Conservation (phyloP, 2,113 vertebrate species). For the Conger conger region DNA sequence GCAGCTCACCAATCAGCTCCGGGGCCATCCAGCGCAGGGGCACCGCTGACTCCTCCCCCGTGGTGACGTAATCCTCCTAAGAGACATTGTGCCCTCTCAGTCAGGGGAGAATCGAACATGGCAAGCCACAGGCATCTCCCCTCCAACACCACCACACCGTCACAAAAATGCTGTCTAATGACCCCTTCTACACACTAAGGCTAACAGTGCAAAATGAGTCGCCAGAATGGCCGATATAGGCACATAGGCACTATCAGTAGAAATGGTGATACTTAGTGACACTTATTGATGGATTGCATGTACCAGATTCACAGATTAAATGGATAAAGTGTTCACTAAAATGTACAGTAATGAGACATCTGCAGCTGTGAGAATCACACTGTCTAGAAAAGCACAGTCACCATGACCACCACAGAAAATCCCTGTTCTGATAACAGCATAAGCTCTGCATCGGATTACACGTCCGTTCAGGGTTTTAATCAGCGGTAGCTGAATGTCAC, state of each 20-base stretch:
- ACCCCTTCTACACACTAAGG: background rate
- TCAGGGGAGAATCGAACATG: background rate
- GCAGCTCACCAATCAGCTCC: constrained; percentile 73
- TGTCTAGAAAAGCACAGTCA: background rate
- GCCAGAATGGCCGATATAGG: background rate
- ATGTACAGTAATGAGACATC: background rate
- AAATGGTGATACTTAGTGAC: no score
- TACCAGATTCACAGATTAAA: no score
- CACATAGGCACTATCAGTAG: no score
- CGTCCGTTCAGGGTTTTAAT: background rate
- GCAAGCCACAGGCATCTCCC: background rate
- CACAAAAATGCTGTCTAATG: background rate
- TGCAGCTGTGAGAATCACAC: background rate
- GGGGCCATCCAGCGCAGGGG: constrained; percentile 78
- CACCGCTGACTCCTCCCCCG: constrained; percentile 67
- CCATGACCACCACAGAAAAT: background rate
- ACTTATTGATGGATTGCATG: no score
- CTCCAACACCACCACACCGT: background rate
- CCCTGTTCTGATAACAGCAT: background rate
- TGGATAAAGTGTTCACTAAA: no score
- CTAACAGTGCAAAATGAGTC: background rate
- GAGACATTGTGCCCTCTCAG: constrained; percentile 4
- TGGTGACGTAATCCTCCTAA: constrained; percentile 76
- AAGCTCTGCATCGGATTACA: background rate
- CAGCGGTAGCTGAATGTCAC: background rate